Evolutionary conservation across 1,140 invertebrate species (phyloP).

Genomic region (Brachystomella parvula): DNA sequence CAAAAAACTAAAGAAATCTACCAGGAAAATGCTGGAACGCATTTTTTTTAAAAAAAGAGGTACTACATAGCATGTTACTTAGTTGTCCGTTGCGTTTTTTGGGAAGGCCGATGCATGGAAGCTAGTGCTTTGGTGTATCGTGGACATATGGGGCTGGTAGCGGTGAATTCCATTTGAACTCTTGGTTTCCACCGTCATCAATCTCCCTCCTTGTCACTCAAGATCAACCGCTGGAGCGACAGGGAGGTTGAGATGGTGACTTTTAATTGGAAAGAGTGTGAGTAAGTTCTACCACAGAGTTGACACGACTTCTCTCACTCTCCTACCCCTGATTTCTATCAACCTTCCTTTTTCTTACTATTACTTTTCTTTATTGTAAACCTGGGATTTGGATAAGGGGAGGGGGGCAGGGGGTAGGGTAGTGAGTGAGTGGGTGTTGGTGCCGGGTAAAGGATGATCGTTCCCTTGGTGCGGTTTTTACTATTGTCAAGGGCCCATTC

Average conservation of each 20-base stretch:
- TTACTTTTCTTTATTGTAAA: not conserved
- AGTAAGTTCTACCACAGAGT: not conserved
- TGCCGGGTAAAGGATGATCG: slow-evolving; percentile 8
- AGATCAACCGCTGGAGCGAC: not conserved
- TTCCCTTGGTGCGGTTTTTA: slow-evolving; percentile 27
- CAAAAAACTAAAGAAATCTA: too few species aligned
- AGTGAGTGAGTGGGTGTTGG: not conserved
- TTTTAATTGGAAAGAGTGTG: not conserved
- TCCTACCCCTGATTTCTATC: slow-evolving; percentile 1
- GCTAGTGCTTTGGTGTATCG: too few species aligned
- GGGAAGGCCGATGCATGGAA: too few species aligned
- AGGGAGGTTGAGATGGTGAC: not conserved
- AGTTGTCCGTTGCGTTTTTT: too few species aligned
- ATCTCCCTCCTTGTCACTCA: slow-evolving; percentile 8
- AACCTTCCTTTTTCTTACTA: not conserved
- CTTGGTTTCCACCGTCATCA: slow-evolving; percentile 9
- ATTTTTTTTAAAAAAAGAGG: too few species aligned
- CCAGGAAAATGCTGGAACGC: too few species aligned
- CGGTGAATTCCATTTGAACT: too few species aligned
- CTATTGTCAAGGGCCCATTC: slow-evolving; percentile 22
- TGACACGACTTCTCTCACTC: not conserved
- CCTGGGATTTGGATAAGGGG: too few species aligned
- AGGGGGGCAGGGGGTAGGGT: not conserved
- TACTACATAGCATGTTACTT: too few species aligned
- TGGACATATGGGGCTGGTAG: too few species aligned